Percentiles rank a stretch among this genome's conserved stretches.
These are phyloP conservation scores for Champsocephalus gunnari DNA, from an alignment of 2,797 vertebrate species.

Conservation along the genomic window DNA sequence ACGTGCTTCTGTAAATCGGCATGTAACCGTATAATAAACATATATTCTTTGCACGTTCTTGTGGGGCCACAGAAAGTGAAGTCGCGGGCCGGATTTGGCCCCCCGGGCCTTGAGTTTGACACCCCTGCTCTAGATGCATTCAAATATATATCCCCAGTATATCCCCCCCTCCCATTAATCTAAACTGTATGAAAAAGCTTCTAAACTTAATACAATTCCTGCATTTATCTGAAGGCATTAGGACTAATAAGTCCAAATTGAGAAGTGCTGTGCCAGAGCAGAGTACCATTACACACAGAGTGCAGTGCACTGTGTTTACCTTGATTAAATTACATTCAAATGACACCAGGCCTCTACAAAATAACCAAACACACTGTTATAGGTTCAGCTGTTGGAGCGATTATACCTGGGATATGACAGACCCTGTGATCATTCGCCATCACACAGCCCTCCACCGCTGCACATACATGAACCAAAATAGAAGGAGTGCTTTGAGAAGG, in stretches of 20 bases:
- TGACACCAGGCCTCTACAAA: neutral
- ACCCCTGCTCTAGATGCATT: too few relatives aligned
- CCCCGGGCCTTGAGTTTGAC: too few relatives aligned
- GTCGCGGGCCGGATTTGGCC: too few relatives aligned
- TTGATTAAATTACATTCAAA: constrained; percentile 11
- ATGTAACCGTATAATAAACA: too few relatives aligned
- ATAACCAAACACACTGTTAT: neutral
- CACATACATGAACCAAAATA: constrained; percentile 22
- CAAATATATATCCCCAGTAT: neutral
- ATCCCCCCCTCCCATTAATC: neutral
- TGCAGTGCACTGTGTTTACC: constrained; percentile 1
- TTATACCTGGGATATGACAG: neutral
- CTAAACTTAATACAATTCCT: constrained; percentile 8
- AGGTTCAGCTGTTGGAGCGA: neutral
- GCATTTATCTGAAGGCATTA: constrained; percentile 20
- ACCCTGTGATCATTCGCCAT: neutral
- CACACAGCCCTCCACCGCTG: neutral
- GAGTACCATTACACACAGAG: neutral
- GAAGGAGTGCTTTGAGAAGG: neutral
- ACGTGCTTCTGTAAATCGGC: too few relatives aligned
- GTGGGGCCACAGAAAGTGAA: too few relatives aligned
- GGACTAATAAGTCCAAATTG: neutral
- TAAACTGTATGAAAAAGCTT: constrained; percentile 2
- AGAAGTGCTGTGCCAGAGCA: neutral
- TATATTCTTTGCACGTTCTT: too few relatives aligned